Evolutionary conservation across 2,113 vertebrate species (phyloP), one percentile per base, ranked within the genome.

Genomic region (Amblyornis subalaris): DNA sequence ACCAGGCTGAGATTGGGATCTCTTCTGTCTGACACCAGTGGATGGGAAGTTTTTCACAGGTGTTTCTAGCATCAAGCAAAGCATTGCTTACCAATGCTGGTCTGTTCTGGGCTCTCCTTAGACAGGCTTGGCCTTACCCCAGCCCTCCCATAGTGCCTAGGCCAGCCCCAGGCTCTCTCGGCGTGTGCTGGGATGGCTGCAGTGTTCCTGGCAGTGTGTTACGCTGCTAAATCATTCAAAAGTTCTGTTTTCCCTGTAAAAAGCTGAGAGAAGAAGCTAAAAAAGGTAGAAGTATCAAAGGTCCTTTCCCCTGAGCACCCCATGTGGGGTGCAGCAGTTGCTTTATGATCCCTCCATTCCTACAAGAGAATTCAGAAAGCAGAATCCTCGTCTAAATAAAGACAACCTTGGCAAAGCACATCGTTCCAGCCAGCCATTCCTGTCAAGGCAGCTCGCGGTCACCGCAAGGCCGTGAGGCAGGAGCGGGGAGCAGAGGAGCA

Each of bases 391-490:
- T 87, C 88, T 95, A 96, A 96, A 93, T 90, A 93, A 93, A 91
- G 89, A 88, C 85, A 94, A 7, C 95, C 96, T 96, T 97, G 96
- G 91, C 79, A 85, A 81, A 75, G 90, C 79, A 31, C 70, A 69
- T 57, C 3, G 13, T 75, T 93, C 61, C 94, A 93, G 85, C 19
- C 12, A 40, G 89, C 24, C 91, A 80, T 95, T 85, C 36, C 89
- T 90, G 88, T 84, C 95, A 96, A 97, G 96, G 96, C 94, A 95
- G 94, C 60, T 35, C 25, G n/a, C 11, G 69, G 96, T 91, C 89
- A 85, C 70, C 22, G 53, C 90, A 96, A 96, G 96, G 96, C 90
- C 90, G 3, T 3, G 60, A 64, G 60, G 90, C 86, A 74, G 82
- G 55, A 83, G 50, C 5, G 0, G 60, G 38, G 82, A 77, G 75